Percentiles rank a stretch among this genome's conserved stretches.
These are phyloP conservation scores for Cryptocephalus primarius DNA, from an alignment of 2,888 invertebrate genomes.

Conservation along the genomic window DNA sequence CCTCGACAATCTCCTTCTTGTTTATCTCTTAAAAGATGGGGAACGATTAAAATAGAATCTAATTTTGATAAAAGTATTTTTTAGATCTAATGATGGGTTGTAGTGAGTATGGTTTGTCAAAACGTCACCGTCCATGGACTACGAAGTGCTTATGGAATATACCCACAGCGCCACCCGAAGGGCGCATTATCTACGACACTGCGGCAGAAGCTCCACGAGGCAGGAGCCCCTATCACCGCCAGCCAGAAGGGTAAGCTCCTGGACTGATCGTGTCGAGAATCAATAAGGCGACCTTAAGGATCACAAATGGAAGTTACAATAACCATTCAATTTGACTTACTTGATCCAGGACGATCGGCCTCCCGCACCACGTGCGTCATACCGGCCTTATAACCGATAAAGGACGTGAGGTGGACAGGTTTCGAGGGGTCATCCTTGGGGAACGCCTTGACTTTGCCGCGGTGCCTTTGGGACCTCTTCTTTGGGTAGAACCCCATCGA, in stretches of 20 bases:
- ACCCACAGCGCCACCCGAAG: background rate
- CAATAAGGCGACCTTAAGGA: too few relatives aligned
- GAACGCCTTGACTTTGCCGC: slow-evolving; percentile 99
- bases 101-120: background rate
- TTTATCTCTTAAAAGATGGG: slow-evolving; percentile 75
- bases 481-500: slow-evolving; percentile 99
- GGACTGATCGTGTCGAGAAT: too few relatives aligned
- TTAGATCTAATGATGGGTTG: too few relatives aligned
- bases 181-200: background rate
- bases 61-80: background rate
- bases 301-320: too few relatives aligned
- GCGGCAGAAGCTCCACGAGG: too few relatives aligned
- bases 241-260: too few relatives aligned
- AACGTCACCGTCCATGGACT: too few relatives aligned
- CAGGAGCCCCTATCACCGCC: too few relatives aligned
- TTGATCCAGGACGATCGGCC: slow-evolving; percentile 96
- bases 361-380: slow-evolving; percentile 99
- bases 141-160: background rate
- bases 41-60: background rate
- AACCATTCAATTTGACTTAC: slow-evolving; percentile 69
- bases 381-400: slow-evolving; percentile 97
- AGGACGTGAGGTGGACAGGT: slow-evolving; percentile 95
- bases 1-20: slow-evolving; percentile 99
- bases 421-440: slow-evolving; percentile 95
- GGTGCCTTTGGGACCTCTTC: slow-evolving; percentile 90